These are phyloP conservation scores for Perithous albicinctus DNA, from an alignment of 2,888 invertebrate species.

Conservation along the genomic window DNA sequence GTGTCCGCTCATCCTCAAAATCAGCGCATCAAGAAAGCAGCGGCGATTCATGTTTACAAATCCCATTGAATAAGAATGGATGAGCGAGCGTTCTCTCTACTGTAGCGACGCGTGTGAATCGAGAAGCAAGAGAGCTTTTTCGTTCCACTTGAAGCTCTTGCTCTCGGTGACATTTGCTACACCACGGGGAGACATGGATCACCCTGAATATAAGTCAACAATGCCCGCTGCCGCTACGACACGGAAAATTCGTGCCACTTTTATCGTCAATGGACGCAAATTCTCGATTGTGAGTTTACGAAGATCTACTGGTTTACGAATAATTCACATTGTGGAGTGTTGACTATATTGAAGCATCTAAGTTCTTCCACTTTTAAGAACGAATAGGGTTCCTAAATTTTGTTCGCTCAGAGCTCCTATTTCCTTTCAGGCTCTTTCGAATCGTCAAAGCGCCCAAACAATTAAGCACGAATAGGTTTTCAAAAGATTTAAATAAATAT, in stretches of 20 bases:
- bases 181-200: neutral
- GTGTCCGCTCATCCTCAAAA: neutral
- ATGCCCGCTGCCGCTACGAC: conserved; percentile 16
- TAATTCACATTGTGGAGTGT: neutral
- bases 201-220: conserved; percentile 47
- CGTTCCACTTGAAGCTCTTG: neutral
- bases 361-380: too few relatives aligned
- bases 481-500: too few relatives aligned
- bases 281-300: neutral
- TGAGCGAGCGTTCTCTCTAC: conserved; percentile 45
- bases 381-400: too few relatives aligned
- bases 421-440: too few relatives aligned
- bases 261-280: neutral
- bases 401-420: too few relatives aligned
- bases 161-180: neutral
- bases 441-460: too few relatives aligned
- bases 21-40: conserved; percentile 24
- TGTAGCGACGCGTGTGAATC: conserved; percentile 22
- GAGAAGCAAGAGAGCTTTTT: neutral
- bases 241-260: conserved; percentile 15
- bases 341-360: too few relatives aligned
- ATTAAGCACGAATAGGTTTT: too few relatives aligned
- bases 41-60: conserved; percentile 66
- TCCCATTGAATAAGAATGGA: conserved; percentile 62
- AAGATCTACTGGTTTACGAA: neutral